Conservation (phyloP, 37 sponge, comb jelly and placozoan genomes). For the Haliclona indistincta region DNA sequence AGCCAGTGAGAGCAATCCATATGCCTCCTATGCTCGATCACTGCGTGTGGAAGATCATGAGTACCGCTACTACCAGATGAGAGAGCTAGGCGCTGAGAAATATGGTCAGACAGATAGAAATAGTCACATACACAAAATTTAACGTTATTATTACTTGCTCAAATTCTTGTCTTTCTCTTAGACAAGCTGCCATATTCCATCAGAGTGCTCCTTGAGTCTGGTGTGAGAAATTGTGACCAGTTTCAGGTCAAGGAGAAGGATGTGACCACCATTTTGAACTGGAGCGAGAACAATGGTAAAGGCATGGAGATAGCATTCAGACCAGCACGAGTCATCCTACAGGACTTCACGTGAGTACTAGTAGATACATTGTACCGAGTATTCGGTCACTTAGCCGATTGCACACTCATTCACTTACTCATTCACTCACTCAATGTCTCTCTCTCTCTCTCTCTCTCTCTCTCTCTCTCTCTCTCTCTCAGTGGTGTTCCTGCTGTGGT, state of each 20-base stretch:
- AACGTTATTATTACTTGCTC: too few species aligned
- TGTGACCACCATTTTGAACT: slow-evolving; percentile 68
- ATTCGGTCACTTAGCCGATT: not conserved
- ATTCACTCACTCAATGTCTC: not conserved
- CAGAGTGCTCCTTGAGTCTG: slow-evolving; percentile 83
- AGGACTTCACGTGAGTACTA: slow-evolving; percentile 84
- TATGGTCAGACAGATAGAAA: too few species aligned
- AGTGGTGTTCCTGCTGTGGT: slow-evolving; percentile 96
- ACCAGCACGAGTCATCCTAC: slow-evolving; percentile 85
- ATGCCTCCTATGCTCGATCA: too few species aligned
- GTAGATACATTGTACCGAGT: not conserved
- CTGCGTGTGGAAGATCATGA: too few species aligned
- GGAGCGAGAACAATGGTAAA: slow-evolving; percentile 64
- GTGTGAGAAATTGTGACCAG: slow-evolving; percentile 82
- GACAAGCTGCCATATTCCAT: slow-evolving; percentile 80
- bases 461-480: not conserved
- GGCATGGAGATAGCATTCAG: slow-evolving; percentile 84
- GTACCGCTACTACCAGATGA: too few species aligned
- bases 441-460: not conserved
- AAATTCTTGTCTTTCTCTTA: not conserved
- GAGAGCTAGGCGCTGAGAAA: too few species aligned
- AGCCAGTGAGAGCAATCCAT: too few species aligned
- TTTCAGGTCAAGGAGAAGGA: slow-evolving; percentile 64
- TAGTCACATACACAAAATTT: too few species aligned
- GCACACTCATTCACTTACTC: not conserved